phyloP scores from a whole-genome alignment of 2,888 invertebrate genomes.

The Tryphoninae sp. region DNA sequence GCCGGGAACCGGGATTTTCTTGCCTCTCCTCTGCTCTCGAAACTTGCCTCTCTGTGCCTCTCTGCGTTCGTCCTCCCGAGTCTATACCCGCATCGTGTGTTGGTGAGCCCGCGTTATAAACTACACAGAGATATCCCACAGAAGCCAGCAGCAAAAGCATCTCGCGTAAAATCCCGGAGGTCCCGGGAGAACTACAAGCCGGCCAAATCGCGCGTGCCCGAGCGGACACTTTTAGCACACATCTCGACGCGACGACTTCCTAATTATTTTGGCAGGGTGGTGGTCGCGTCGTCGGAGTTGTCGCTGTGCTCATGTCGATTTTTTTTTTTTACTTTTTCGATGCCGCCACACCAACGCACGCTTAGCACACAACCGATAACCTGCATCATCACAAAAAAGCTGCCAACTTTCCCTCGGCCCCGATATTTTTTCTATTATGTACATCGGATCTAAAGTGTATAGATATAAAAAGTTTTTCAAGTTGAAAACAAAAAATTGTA shows the following conservation, averaged over 20 bases:
- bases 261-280: slow-evolving; percentile 90
- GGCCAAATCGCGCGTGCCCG: slow-evolving; percentile 82
- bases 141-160: slow-evolving; percentile 50
- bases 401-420: slow-evolving; percentile 9
- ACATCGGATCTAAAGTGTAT: background rate
- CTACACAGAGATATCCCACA: slow-evolving; percentile 2
- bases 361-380: slow-evolving; percentile 19
- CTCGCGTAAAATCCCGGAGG: slow-evolving; percentile 81
- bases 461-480: background rate
- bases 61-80: background rate
- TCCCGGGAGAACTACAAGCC: slow-evolving; percentile 78
- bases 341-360: background rate
- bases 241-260: slow-evolving; percentile 86
- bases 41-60: background rate
- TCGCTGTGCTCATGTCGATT: slow-evolving; percentile 31
- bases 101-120: background rate
- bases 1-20: slow-evolving; percentile 55
- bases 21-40: slow-evolving; percentile 26
- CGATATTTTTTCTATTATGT: background rate
- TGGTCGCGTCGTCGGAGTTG: slow-evolving; percentile 46
- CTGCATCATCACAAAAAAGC: slow-evolving; percentile 20
- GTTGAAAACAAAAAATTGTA: too few species aligned
- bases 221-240: slow-evolving; percentile 85
- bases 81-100: background rate
- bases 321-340: background rate